phyloP scores from a whole-genome alignment of 2,797 vertebrate genomes.

The Xyrichtys novacula region DNA sequence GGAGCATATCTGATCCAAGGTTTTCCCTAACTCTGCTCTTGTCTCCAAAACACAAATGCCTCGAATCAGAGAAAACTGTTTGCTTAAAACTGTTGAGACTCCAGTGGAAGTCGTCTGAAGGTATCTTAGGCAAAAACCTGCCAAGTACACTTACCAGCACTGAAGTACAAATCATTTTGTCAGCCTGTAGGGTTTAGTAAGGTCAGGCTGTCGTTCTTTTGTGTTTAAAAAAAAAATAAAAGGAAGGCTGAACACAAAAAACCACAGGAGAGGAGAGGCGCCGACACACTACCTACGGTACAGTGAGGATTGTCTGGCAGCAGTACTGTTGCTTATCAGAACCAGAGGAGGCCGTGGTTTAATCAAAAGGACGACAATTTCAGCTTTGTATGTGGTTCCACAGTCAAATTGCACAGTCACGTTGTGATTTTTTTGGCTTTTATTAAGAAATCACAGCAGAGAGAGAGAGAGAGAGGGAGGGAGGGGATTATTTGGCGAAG shows the following conservation, averaged over 20 bases:
- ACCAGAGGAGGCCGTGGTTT: slow-evolving; percentile 31
- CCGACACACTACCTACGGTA: slow-evolving; percentile 43
- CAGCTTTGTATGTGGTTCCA: slow-evolving; percentile 22
- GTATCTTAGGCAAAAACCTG: slow-evolving; percentile 52
- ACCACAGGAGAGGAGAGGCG: slow-evolving; percentile 37
- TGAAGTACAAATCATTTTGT: slow-evolving; percentile 56
- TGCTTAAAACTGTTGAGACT: slow-evolving; percentile 22
- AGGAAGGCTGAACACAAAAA: slow-evolving; percentile 41
- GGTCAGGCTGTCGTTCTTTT: slow-evolving; percentile 54
- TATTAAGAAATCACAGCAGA: slow-evolving; percentile 15
- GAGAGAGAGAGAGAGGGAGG: slow-evolving; percentile 5
- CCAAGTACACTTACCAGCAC: slow-evolving; percentile 58
- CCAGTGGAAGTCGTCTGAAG: slow-evolving; percentile 57
- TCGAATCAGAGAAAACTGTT: slow-evolving; percentile 33
- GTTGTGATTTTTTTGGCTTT: slow-evolving; percentile 19
- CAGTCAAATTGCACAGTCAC: slow-evolving; percentile 40
- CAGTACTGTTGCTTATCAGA: slow-evolving; percentile 40
- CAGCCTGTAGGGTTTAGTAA: slow-evolving; percentile 56
- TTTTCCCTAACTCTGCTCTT: slow-evolving; percentile 8
- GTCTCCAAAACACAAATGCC: slow-evolving; percentile 29
- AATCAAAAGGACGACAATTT: slow-evolving; percentile 46
- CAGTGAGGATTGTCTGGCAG: slow-evolving; percentile 44
- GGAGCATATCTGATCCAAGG: too few species aligned
- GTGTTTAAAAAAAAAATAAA: slow-evolving; percentile 32
- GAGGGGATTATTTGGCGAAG: neutral